These are phyloP conservation scores for Drosophila equinoxialis DNA, from an alignment of 1,140 invertebrate species.

Conservation along the genomic window DNA sequence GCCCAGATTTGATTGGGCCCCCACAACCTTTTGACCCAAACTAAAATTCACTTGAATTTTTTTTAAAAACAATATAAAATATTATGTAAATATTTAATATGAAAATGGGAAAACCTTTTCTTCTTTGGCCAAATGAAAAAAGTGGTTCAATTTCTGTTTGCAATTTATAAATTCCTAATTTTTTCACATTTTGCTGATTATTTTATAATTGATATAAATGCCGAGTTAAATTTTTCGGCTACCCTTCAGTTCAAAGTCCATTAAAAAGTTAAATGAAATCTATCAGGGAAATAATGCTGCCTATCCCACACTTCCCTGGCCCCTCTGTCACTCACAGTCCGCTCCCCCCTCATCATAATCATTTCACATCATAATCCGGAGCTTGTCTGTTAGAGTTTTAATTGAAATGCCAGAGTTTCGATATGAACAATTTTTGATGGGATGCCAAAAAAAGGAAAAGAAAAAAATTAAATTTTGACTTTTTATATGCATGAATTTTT, in stretches of 20 bases:
- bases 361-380: slow-evolving; percentile 17
- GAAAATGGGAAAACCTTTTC: not conserved
- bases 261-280: slow-evolving; percentile 77
- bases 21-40: slow-evolving; percentile 3
- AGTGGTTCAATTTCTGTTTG: slow-evolving; percentile 8
- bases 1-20: slow-evolving; percentile 61
- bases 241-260: slow-evolving; percentile 42
- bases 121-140: not conserved
- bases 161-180: slow-evolving; percentile 53
- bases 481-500: slow-evolving; percentile 7
- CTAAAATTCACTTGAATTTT: slow-evolving; percentile 25
- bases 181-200: slow-evolving; percentile 18
- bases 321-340: not conserved
- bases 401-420: slow-evolving; percentile 59
- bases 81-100: not conserved
- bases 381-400: slow-evolving; percentile 40
- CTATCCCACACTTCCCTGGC: not conserved
- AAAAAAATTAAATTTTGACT: slow-evolving; percentile 3
- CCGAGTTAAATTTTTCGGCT: slow-evolving; percentile 16
- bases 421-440: slow-evolving; percentile 44
- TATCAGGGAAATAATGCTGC: slow-evolving; percentile 39
- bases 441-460: slow-evolving; percentile 33
- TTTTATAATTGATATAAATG: slow-evolving; percentile 61
- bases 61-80: not conserved
- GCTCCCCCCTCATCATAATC: slow-evolving; percentile 27